Evolutionary conservation across 2,113 vertebrate genomes (phyloP).

Genomic region (Eptesicus fuscus): DNA sequence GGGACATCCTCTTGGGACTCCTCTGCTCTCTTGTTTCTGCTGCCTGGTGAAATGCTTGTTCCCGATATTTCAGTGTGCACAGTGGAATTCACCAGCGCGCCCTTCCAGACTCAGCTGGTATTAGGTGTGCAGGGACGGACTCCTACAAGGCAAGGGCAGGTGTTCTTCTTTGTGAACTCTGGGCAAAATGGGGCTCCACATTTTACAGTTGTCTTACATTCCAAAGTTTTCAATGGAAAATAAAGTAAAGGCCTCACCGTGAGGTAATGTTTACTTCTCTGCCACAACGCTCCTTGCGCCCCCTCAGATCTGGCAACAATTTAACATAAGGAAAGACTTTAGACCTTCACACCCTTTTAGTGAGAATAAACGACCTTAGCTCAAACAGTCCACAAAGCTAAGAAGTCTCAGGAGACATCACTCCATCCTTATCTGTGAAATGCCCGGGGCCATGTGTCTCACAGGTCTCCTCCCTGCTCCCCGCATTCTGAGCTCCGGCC

Average conservation of each 20-base stretch:
- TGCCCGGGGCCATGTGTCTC: neutral
- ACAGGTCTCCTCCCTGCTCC: neutral
- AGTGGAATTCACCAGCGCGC: neutral
- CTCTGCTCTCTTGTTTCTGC: neutral
- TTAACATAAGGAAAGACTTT: conserved; percentile 75
- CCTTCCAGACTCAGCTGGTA: neutral
- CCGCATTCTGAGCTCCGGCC: neutral
- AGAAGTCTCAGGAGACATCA: conserved; percentile 21
- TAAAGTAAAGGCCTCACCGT: conserved; percentile 42
- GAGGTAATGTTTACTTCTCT: conserved; percentile 64
- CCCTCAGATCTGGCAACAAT: conserved; percentile 70
- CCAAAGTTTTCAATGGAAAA: conserved; percentile 54
- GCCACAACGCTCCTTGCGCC: neutral
- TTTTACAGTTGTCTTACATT: conserved; percentile 50
- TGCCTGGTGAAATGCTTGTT: conserved; percentile 1
- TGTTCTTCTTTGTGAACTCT: conserved; percentile 26
- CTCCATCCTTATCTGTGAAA: conserved; percentile 8
- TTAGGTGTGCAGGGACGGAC: neutral
- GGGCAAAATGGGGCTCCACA: conserved; percentile 9
- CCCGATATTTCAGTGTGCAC: neutral
- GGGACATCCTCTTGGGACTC: neutral
- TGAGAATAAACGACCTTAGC: conserved; percentile 65
- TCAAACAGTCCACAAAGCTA: conserved; percentile 66
- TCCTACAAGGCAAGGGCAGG: conserved; percentile 16
- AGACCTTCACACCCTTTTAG: conserved; percentile 70